phyloP scores from a whole-genome alignment of 2,888 invertebrate genomes.

The Drosophila birchii region DNA sequence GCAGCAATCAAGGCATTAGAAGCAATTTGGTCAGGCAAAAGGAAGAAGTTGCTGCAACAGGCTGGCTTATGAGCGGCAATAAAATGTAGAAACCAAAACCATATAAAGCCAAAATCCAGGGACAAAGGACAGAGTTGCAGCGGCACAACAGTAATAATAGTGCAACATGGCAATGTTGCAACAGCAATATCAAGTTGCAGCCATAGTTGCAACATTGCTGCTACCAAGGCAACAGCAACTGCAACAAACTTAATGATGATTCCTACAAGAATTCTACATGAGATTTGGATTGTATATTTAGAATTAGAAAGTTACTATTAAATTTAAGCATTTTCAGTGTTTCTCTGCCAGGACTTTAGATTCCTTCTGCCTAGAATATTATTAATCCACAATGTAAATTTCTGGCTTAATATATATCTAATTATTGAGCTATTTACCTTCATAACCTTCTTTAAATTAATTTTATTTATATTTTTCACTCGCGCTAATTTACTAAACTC shows the following conservation, averaged over 20 bases:
- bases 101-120: conserved; percentile 7
- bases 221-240: neutral
- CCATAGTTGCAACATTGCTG: conserved; percentile 11
- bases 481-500: neutral
- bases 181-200: conserved; percentile 3
- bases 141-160: neutral
- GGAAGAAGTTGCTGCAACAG: neutral
- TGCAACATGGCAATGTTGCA: conserved; percentile 1
- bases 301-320: neutral
- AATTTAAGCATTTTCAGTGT: neutral
- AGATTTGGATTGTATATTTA: neutral
- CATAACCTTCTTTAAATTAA: too few species aligned
- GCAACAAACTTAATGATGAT: neutral
- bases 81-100: conserved; percentile 3
- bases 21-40: conserved; percentile 9
- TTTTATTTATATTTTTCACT: too few species aligned
- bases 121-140: conserved; percentile 3
- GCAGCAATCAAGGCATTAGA: conserved; percentile 23
- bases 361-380: too few species aligned
- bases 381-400: too few species aligned
- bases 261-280: neutral
- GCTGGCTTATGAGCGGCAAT: conserved; percentile 10
- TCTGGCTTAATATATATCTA: too few species aligned
- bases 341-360: too few species aligned
- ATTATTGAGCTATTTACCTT: too few species aligned